Conservation (phyloP, 2,888 invertebrate genomes). For the Pherbina coryleti region DNA sequence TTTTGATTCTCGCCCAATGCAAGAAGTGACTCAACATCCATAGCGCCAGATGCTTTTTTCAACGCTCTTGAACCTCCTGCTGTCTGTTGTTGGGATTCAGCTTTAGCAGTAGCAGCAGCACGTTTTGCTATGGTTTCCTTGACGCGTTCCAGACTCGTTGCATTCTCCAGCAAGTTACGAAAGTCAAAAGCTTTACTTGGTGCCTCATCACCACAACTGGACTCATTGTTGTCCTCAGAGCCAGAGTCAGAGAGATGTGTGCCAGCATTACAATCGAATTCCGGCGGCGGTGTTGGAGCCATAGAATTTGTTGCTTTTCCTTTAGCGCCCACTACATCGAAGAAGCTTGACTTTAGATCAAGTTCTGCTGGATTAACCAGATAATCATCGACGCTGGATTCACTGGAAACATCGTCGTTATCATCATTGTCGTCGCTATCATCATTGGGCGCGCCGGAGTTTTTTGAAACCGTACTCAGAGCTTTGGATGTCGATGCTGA, state of each 20-base stretch:
- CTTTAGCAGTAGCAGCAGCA: conserved; percentile 42
- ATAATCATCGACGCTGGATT: conserved; percentile 72
- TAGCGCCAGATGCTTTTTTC: conserved; percentile 65
- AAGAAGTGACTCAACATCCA: conserved; percentile 76
- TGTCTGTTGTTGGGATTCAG: conserved; percentile 13
- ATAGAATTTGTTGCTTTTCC: conserved; percentile 34
- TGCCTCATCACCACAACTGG: conserved; percentile 47
- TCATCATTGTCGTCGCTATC: conserved; percentile 47
- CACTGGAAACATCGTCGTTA: conserved; percentile 52
- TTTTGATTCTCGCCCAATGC: conserved; percentile 74
- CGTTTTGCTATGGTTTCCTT: conserved; percentile 69
- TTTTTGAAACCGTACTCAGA: conserved; percentile 60
- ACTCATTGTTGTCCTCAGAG: conserved; percentile 61
- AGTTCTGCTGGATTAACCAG: conserved; percentile 72
- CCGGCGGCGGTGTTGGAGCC: conserved; percentile 55
- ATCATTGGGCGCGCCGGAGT: conserved; percentile 63
- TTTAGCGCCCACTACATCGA: conserved; percentile 57
- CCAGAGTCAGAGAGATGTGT: conserved; percentile 62
- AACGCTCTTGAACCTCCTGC: conserved; percentile 58
- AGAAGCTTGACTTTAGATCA: conserved; percentile 73
- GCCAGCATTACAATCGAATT: conserved; percentile 68
- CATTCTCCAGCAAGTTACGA: conserved; percentile 73
- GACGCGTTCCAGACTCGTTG: conserved; percentile 74
- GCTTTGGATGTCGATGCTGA: conserved; percentile 55
- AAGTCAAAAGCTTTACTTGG: conserved; percentile 59